These are phyloP conservation scores for Masticophis lateralis DNA, from an alignment of 2,797 vertebrate species.

Conservation along the genomic window DNA sequence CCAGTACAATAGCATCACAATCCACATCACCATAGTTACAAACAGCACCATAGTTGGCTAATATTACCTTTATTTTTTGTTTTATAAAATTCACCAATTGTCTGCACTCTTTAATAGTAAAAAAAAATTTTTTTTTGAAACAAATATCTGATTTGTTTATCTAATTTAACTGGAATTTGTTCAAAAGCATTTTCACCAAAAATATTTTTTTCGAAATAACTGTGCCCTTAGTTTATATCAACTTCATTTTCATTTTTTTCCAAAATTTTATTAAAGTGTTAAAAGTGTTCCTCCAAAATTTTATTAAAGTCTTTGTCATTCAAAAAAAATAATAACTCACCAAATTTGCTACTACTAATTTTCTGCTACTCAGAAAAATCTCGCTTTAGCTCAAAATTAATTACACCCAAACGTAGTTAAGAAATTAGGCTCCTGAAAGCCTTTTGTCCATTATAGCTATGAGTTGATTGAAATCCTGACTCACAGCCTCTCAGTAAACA, in stretches of 20 bases:
- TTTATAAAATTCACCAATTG: background rate
- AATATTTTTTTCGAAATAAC: background rate
- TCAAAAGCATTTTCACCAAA: background rate
- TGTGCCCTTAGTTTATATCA: background rate
- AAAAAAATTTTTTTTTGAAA: background rate
- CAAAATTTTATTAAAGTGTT: background rate
- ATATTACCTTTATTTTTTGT: background rate
- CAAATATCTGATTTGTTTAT: background rate
- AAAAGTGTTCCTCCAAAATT: background rate
- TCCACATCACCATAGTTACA: background rate
- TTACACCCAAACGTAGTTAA: background rate
- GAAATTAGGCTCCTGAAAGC: background rate
- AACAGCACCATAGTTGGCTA: background rate
- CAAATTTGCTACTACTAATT: background rate
- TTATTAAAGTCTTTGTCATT: background rate
- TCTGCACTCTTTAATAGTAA: background rate
- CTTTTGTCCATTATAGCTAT: background rate
- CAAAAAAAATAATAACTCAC: background rate
- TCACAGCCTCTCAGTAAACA: background rate
- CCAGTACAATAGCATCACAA: background rate
- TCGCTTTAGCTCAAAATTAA: background rate
- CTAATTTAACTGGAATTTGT: background rate
- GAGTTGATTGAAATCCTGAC: background rate
- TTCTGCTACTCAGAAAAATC: background rate
- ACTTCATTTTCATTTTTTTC: background rate